phyloP scores from a whole-genome alignment of 2,113 vertebrate genomes.

The Drymodes brunneopygia region DNA sequence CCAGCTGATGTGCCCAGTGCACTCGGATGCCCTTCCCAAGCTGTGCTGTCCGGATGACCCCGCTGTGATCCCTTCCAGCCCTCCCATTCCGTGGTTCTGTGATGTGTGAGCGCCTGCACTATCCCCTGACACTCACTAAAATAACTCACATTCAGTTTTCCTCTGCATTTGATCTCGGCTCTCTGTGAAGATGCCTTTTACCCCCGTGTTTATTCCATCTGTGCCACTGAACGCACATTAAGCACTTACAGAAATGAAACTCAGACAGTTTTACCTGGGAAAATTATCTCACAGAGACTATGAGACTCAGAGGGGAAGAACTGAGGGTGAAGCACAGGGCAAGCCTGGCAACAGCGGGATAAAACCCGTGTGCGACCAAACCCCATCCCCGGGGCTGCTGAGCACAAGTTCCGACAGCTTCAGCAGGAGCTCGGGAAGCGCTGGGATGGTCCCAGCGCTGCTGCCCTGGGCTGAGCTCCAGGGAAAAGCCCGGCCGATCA shows the following conservation, averaged over 20 bases:
- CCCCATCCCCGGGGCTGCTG: background rate
- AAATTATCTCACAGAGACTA: background rate
- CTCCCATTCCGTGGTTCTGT: background rate
- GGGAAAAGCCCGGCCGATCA: background rate
- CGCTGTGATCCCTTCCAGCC: background rate
- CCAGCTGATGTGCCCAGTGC: background rate
- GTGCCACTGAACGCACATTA: background rate
- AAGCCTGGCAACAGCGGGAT: background rate
- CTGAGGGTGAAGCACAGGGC: background rate
- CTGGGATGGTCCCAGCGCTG: fast-evolving
- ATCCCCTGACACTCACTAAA: background rate
- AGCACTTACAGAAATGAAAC: background rate
- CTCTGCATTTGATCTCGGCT: background rate
- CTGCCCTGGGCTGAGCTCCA: background rate
- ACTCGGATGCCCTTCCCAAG: background rate
- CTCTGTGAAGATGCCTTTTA: background rate
- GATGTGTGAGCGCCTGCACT: background rate
- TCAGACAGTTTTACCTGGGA: background rate
- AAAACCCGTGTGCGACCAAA: fast-evolving
- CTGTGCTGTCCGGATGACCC: background rate
- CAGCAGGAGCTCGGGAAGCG: background rate
- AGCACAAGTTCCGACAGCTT: background rate
- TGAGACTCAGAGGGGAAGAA: background rate
- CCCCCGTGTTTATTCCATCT: background rate
- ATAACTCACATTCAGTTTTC: background rate